Base-by-base conservation (phyloP, 2,113 vertebrate genomes). In the Boleophthalmus pectinirostris region DNA sequence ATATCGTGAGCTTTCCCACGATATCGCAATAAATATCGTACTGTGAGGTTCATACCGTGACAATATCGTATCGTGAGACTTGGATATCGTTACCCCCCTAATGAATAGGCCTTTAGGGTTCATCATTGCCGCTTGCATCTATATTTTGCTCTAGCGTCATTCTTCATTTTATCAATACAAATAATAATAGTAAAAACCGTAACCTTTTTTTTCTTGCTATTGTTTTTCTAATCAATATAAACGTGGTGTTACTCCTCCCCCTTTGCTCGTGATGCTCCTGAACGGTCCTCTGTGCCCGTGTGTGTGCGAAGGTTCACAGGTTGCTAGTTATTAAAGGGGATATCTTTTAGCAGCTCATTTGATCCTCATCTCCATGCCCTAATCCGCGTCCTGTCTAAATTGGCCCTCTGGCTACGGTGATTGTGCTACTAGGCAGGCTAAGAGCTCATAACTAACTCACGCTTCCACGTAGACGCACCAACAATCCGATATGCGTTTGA, bases 311-410 rank as follows among this genome's bases (percentile, higher is more conserved):
- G 75, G 65, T 85, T 82, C 68, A 79, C 73, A 67, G 71, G 63
- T 82, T 78, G 72, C 73, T 69, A 69, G 82, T 85, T 88, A 83
- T 90, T 82, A 88, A 80, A 82, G 77, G 73, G 77, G 83, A 84
- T 85, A 73, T 85, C 45, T 84, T 82, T 90, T 78, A 81, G 78
- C 69, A 84, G 79, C 84, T 88, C 80, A 85, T 89, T 88, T 90
- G 87, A 89, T 89, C 84, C 82, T 72, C 82, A 85, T 89, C 82
- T 82, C 83, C 73, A 74, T 85, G 78, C 82, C 82, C 78, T 92
- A 91, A 93, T 91, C 89, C 90, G 70, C 71, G 18, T 82, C 82
- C 79, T 82, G 72, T 85, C 70, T 91, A 90, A 92, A 92, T 91
- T 91, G 87, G 86, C 85, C 86, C 89, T 88, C 81, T 88, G 88